Evolutionary conservation across 2,797 vertebrate genomes (phyloP), one percentile per base, ranked within the genome.

Genomic region (Acipenser oxyrinchus): DNA sequence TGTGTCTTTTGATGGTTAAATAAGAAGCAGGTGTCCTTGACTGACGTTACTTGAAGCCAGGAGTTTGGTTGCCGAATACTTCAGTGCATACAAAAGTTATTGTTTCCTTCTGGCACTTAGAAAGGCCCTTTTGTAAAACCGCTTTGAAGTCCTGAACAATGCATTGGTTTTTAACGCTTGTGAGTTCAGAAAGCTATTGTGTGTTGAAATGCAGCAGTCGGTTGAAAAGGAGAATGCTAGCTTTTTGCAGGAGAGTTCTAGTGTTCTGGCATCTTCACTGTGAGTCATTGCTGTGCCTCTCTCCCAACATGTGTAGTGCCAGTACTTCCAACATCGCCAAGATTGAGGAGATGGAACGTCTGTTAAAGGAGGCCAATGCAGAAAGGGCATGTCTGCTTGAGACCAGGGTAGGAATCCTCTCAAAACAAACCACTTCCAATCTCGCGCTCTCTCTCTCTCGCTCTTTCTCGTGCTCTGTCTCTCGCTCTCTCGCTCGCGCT

Each of bases 261-360:
- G n/a, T 11, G 8, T 37, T 12, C 8, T 49, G 8, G 48, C 37
- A 49, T 11, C 10, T 10, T 63, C 4, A 37, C 9, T 49, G 8
- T 11, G n/a, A 10, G 4, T n/a, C 8, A 49, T 48, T 50, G 48
- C n/a, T 18, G 15, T 51, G 10, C 55, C 10, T 57, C 12, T 57
- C 59, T 37, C 23, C 23, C 23, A 37, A 3, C 23, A 37, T 37
- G 23, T 70, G n/a, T 79, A 98, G 95, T 71, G 93, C 95, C 78
- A 98, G 95, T 78, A 98, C 94, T 51, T 93, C 94, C 70, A 97
- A 96, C 7, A 82, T 94, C 77, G 89, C 90, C 72, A 93, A 92
- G 79, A 88, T 98, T 37, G 95, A 96, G 80, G 95, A 97, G 83
- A 97, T 98, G 95, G 95, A 98, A 81, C 91, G 94, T 64, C 87